Evolutionary conservation across 2,797 vertebrate species (phyloP), one percentile per base, ranked within the genome.

Genomic region (Cyprinella venusta): DNA sequence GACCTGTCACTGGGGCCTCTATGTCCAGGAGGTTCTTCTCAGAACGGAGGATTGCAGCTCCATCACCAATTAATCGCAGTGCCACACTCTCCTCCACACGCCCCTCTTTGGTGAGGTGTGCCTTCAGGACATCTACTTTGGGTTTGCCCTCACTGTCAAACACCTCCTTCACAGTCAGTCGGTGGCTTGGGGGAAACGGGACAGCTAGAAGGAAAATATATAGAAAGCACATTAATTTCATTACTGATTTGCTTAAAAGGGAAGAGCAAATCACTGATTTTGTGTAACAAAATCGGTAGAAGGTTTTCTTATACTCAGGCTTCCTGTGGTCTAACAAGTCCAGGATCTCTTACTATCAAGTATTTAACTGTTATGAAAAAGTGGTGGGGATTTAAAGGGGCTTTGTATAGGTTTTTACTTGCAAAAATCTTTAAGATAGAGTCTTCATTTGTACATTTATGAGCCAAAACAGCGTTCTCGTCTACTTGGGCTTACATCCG

Each of bases 21-120:
- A 99, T 99, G 93, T 99, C 98, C 93, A 99, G 93, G 88, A 99
- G 93, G 91, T 98, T 99, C 87, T 98, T 99, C 93, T 99, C 98
- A 48, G 97, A 90, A 63, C 96, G 96, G 76, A 99, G 92, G 93
- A 99, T 99, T 0, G 97, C 94, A 30, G 96, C 98, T 6, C 98
- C 98, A 81, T 99, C 98, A 48, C 95, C 96, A 88, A 99, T 96
- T 94, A 99, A 96, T 93, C 97, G 94, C 88, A 99, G 94, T 4
- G 98, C 97, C 21, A 98, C 98, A 0, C 94, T 92, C 89, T 99
- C 98, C 89, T 99, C 98, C 93, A 99, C 96, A 0, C 98, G 96
- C 26, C 98, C 98, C 89, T 99, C 98, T 92, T 99, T 99, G 94
- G 98, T 99, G 88, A 99, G 96, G 90, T 99, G 98, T 75, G 96